Percentiles rank a stretch among this genome's conserved stretches.
These are phyloP conservation scores for Bambusicola thoracicus DNA, from an alignment of 2,113 vertebrate species.

Conservation along the genomic window DNA sequence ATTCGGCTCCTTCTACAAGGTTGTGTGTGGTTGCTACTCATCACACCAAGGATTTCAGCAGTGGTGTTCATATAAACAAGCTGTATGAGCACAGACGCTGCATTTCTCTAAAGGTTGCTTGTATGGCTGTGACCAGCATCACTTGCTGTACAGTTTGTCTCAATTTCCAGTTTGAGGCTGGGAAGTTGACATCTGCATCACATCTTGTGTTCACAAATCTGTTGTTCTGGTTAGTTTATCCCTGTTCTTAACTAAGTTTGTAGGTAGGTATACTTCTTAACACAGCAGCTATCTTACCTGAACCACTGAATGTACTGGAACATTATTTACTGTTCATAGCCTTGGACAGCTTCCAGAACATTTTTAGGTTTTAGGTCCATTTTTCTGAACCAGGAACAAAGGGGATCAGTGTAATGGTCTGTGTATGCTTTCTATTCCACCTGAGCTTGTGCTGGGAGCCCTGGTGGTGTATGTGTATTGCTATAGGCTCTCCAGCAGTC, in stretches of 20 bases:
- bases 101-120: not conserved
- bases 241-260: not conserved
- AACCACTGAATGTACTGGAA: rapidly evolving
- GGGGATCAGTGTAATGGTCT: not conserved
- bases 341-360: not conserved
- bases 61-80: not conserved
- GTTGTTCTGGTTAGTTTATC: not conserved
- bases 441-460: not conserved
- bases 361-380: not conserved
- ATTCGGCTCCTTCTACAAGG: rapidly evolving
- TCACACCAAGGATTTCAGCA: not conserved
- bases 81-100: rapidly evolving
- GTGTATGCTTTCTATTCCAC: not conserved
- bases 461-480: rapidly evolving
- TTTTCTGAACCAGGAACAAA: not conserved
- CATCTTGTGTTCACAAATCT: not conserved
- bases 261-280: not conserved
- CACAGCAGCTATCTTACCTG: not conserved
- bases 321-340: not conserved
- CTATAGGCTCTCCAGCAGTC: not conserved
- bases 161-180: not conserved
- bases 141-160: not conserved
- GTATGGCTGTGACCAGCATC: not conserved
- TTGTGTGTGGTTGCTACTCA: not conserved
- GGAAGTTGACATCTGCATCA: not conserved